Evolutionary conservation across 1,140 invertebrate species (phyloP), one percentile per base, ranked within the genome.

Genomic region (Cotesia chilonis): DNA sequence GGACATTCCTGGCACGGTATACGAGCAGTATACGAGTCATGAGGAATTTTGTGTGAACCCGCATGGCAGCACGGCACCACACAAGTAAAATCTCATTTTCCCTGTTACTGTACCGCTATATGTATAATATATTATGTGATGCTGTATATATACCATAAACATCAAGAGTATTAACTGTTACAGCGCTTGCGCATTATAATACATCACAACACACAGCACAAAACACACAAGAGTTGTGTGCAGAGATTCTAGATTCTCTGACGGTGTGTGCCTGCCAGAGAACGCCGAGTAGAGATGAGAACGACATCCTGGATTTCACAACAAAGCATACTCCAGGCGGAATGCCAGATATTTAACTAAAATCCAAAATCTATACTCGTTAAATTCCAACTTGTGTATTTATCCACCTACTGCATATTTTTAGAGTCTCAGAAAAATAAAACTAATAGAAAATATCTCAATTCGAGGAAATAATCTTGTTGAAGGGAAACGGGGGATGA

Each of bases 291-390:
- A 14, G 14, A 17, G 7, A 59, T 47, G 57, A 59, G 57, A 59
- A 28, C 57, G 20, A 59, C 57, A 59, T 14, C 17, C 57, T 9
- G 57, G 57, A 59, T 59, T 20, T 59, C 14, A 59, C 57, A 28
- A 59, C 57, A 59, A 59, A 59, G 57, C 57, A 59, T 59, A 59
- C 57, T 59, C 57, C 57, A 28, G 57, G 57, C 57, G 57, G 57
- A 59, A 59, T 59, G 57, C 57, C 57, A 59, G 57, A 59, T 59
- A 59, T 59, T 59, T 59, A 28, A 20, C 14, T 59, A 28, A 59
- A 59, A 59, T 59, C 57, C 57, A 59, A 20, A 59, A 59, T 20
- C 17, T 20, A 47, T 47, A 47, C 41, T 7, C 41, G 41, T 20
- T 9, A 59, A 59, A 59, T 59, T 59, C 57, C 57, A 20, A 17